phyloP scores from a whole-genome alignment of 2,888 invertebrate species.

The Plebejus melissa region DNA sequence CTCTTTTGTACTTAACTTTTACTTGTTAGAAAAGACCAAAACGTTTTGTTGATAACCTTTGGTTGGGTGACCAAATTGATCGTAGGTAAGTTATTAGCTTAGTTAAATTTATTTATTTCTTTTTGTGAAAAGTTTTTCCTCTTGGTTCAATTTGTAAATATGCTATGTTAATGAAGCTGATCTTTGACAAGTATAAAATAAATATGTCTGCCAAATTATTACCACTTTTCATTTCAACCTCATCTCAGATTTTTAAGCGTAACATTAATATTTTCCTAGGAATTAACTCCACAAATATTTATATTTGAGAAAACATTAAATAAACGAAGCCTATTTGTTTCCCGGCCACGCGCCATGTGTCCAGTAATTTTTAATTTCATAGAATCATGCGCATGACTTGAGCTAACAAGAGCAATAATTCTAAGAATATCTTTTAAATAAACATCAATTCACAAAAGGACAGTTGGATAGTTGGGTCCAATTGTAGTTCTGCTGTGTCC shows the following conservation, averaged over 20 bases:
- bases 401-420: constrained; percentile 46
- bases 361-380: constrained; percentile 31
- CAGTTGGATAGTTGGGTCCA: constrained; percentile 55
- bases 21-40: constrained; percentile 54
- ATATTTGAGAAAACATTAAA: background rate
- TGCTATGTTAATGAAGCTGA: constrained; percentile 73
- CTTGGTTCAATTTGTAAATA: constrained; percentile 74
- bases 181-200: constrained; percentile 74
- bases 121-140: constrained; percentile 70
- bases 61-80: constrained; percentile 66
- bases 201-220: constrained; percentile 78
- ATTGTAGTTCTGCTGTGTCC: constrained; percentile 52
- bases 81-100: constrained; percentile 62
- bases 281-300: background rate
- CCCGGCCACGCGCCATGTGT: background rate
- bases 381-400: constrained; percentile 44
- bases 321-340: background rate
- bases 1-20: constrained; percentile 47
- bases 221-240: constrained; percentile 50
- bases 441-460: constrained; percentile 55
- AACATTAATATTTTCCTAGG: background rate
- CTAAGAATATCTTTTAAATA: constrained; percentile 56
- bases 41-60: constrained; percentile 54
- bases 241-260: background rate
- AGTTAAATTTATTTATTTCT: constrained; percentile 66